A percentile compares a stretch with the other conserved stretches of the same genome.
Conservation (phyloP, 2,797 vertebrate genomes). For the Scyliorhinus canicula region DNA sequence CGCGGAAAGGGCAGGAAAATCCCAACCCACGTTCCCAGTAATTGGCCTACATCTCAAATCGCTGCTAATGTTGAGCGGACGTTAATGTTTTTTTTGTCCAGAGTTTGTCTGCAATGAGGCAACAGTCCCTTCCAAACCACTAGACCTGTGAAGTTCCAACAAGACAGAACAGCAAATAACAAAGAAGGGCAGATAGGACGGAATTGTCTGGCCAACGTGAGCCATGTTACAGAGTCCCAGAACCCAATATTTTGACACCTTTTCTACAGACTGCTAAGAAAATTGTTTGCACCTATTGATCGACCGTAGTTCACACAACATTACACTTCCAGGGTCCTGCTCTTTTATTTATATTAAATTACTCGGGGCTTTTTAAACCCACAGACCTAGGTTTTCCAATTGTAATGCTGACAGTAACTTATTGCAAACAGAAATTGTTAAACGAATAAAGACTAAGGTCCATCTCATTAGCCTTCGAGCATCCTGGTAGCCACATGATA, state of each 20-base stretch:
- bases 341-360: not conserved
- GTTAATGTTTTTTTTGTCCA: not conserved
- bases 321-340: not conserved
- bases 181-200: not conserved
- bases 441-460: not conserved
- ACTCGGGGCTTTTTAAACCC: not conserved
- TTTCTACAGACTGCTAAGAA: not conserved
- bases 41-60: not conserved
- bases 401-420: not conserved
- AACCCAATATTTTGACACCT: not conserved
- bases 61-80: not conserved
- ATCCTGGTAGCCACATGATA: not conserved
- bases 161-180: not conserved
- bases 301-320: not conserved
- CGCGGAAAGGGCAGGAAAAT: too few species aligned
- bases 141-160: not conserved
- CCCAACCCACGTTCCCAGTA: not conserved
- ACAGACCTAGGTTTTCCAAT: not conserved
- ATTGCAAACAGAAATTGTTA: not conserved
- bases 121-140: not conserved
- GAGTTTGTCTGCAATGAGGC: not conserved
- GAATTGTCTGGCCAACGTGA: not conserved
- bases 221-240: not conserved
- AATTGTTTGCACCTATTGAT: not conserved
- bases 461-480: not conserved